Conservation (phyloP, 2,888 invertebrate genomes). For the Pyrrhia umbra region DNA sequence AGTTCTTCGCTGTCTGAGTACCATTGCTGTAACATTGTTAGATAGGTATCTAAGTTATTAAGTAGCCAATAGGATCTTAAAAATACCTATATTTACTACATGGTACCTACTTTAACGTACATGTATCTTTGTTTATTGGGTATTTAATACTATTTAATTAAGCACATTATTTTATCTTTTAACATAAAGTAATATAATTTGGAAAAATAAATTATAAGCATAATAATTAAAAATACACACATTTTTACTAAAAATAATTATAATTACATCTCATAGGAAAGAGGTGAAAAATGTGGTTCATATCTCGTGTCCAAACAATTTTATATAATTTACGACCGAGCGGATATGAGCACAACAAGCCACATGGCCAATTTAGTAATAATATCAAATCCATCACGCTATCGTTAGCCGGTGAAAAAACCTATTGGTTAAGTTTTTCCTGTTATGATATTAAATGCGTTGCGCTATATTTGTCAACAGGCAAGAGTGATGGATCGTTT, state of each 20-base stretch:
- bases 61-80: conserved; percentile 10
- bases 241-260: too few relatives aligned
- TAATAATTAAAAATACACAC: too few relatives aligned
- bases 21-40: conserved; percentile 39
- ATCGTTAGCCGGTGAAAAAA: conserved; percentile 51
- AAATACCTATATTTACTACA: conserved; percentile 2
- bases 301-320: conserved; percentile 16
- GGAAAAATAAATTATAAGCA: too few relatives aligned
- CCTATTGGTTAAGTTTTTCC: conserved; percentile 61
- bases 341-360: conserved; percentile 24
- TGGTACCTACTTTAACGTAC: background rate
- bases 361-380: conserved; percentile 49
- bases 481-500: conserved; percentile 79
- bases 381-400: conserved; percentile 60
- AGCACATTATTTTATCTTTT: too few relatives aligned
- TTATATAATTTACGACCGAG: conserved; percentile 19
- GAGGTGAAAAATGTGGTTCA: too few relatives aligned
- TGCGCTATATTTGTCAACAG: conserved; percentile 71
- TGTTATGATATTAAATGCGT: conserved; percentile 66
- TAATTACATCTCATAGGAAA: too few relatives aligned
- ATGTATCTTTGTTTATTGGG: background rate
- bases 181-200: too few relatives aligned
- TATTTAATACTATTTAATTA: too few relatives aligned
- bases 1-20: conserved; percentile 63
- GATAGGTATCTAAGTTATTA: conserved; percentile 12